phyloP scores from a whole-genome alignment of 2,113 vertebrate species.

The Parus major region DNA sequence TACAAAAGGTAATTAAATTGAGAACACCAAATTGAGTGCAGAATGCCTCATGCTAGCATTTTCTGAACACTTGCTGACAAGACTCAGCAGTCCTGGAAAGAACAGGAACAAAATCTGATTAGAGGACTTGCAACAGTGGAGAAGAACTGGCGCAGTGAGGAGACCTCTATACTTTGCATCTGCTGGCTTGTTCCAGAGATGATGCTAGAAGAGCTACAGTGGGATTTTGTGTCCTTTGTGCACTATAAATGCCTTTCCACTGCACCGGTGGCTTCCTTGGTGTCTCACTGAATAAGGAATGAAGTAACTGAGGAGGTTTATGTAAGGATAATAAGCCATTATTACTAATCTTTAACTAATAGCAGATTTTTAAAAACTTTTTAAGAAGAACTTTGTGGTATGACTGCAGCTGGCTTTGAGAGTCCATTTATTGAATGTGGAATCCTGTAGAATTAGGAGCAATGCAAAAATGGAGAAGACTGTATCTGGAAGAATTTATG shows the following conservation, averaged over 20 bases:
- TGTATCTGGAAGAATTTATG: background rate
- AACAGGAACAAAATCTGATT: slow-evolving; percentile 68
- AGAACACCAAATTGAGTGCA: slow-evolving; percentile 53
- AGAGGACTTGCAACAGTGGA: slow-evolving; percentile 8
- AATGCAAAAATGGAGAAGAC: background rate
- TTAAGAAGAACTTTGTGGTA: background rate
- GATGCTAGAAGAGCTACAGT: background rate
- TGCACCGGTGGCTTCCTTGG: background rate
- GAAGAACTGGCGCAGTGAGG: background rate
- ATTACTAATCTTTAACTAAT: background rate
- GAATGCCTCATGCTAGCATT: slow-evolving; percentile 51
- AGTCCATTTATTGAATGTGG: background rate
- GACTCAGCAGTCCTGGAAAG: slow-evolving; percentile 13
- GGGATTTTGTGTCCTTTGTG: background rate
- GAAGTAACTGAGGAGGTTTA: background rate
- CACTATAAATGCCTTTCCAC: background rate
- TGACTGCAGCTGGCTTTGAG: background rate
- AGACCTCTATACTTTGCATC: background rate
- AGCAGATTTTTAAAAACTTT: background rate
- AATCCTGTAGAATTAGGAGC: background rate
- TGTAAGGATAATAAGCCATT: background rate
- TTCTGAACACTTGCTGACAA: slow-evolving; percentile 65
- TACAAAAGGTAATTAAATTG: slow-evolving; percentile 52
- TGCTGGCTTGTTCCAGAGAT: background rate
- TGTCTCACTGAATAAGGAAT: background rate